Base-by-base conservation (phyloP, 35 echinoderm and acorn worm genomes). In the Stichopus chloronotus region DNA sequence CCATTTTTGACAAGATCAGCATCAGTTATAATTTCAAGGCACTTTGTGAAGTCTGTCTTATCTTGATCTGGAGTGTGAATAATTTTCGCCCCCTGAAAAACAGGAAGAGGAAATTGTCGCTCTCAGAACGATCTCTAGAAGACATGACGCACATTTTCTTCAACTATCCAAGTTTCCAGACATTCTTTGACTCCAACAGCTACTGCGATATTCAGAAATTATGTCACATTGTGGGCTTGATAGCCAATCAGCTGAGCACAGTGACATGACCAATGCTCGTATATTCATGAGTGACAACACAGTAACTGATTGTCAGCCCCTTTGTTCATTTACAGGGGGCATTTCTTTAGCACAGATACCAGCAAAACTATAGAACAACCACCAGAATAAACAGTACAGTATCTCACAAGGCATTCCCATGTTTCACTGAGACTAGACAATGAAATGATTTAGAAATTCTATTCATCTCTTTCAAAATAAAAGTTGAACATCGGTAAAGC, bases 31-130 rank as follows among this genome's bases (percentile, higher is more conserved):
- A 85, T 6, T 58, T 23, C 17, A 59, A 85, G 82, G 11, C 82
- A 85, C 23, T 85, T 85, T 5, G 55, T 85, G 24, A 85, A 85
- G 22, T 85, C 82, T 85, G 82, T 85, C 8, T 57, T 58, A 85
- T 20, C 24, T 85, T 85, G 82, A 22, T 85, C 82, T 85, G 82
- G 82, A 59, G 82, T 85, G 16, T 85, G 16, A 21, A 85, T 25
- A 22, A 85, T 21, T 58, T 85, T 56, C 8, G 82, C 13, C 11
- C 82, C 82, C 82, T 85, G 55, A 3, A 0, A 78, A 78, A 23
- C 4, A 22, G 11, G 52, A 78, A 9, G 21, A 78, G 5, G 9
- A 78, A 78, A 25, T 78, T 78, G 21, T 25, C 9, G 8, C 11
- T 22, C 21, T 5, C 5, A 25, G 6, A 78, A 25, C 0, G 9